Evolutionary conservation across 2,888 invertebrate species (phyloP), one percentile per base, ranked within the genome.

Genomic region (Iphiclides podalirius): DNA sequence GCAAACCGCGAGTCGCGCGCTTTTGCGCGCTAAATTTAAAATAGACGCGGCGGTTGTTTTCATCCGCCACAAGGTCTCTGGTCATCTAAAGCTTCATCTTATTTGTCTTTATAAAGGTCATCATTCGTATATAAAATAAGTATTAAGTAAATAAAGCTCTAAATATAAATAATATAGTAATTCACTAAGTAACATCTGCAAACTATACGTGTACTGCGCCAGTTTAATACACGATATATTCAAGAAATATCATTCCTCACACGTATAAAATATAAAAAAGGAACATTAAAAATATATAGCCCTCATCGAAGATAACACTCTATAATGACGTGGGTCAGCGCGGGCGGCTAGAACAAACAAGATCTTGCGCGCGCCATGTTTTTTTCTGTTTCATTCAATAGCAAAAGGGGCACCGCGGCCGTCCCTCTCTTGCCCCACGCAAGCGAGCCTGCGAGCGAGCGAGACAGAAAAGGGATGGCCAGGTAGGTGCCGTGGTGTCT

Each of bases 301-400:
- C 77, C 75, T 80, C 81, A 81, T 81, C 78, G 77, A 71, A 79
- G 80, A 83, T 85, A 86, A 85, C 86, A 82, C 82, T 81, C 72
- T 73, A 84, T 87, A 86, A 85, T 86, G 87, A 86, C 79, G 74
- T 78, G 84, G 86, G 85, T 83, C 82, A 78, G 76, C 63, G 70
- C 72, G 67, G 76, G 85, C 87, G 87, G 87, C 76, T 86, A 86
- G 87, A 87, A 87, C 87, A 88, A 88, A 88, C 84, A 88, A 66
- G 65, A 71, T 71, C 59, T 66, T 67, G 70, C 73, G 65, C 67
- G 59, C 67, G 71, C 74, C 71, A 74, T 72, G 57, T 71, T 75
- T 72, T 72, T 74, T 72, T 61, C 59, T 53, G 61, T 64, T 69
- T 64, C 68, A 70, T 71, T 75, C 66, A 73, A 72, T 65, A 61